Base-by-base conservation (phyloP, 2,797 vertebrate species). In the Vultur gryphus region DNA sequence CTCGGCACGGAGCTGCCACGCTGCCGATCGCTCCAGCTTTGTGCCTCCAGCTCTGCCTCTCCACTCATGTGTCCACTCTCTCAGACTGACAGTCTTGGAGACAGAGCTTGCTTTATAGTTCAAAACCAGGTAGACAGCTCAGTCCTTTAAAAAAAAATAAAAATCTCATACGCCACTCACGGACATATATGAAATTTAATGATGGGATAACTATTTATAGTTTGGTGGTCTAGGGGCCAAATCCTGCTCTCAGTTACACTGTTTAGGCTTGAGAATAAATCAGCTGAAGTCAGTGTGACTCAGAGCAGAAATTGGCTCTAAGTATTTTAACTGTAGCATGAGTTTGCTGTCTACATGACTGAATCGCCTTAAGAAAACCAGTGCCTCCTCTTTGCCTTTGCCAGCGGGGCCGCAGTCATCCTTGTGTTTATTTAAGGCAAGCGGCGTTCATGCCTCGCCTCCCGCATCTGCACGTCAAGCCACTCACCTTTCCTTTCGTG, bases 321-420 rank as follows among this genome's bases (percentile, higher is more conserved):
- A 87, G 84, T 55, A 70, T 79, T 91, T 90, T 54, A 90, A 86
- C 80, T 41, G 58, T 13, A 86, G 82, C 91, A 81, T 91, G 94
- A 92, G 87, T 88, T 95, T 87, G 57, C 41, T 91, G 93, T 95
- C 91, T 90, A 93, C 93, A 94, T 90, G 95, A 95, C 65, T 96
- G 95, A 75, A 66, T 8, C 0, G 93, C 96, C 96, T 58, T 84
- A 48, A 94, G 96, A 95, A 33, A 90, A 72, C n/a, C 76, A n/a
- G 76, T 55, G 87, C 70, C 93, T 95, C 87, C 93, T 94, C 91
- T 96, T 78, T 93, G 95, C 69, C 92, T 90, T 96, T 97, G 95
- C 94, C 96, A 28, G 48, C 2, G 72, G 94, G 95, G 89, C 49
- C 0, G 6, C 76, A 75, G 69, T 1, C 25, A 92, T 86, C 91